These are phyloP conservation scores for Zoanthus solanderi DNA, from an alignment of 92 coral and sea anemone genomes.

Conservation along the genomic window DNA sequence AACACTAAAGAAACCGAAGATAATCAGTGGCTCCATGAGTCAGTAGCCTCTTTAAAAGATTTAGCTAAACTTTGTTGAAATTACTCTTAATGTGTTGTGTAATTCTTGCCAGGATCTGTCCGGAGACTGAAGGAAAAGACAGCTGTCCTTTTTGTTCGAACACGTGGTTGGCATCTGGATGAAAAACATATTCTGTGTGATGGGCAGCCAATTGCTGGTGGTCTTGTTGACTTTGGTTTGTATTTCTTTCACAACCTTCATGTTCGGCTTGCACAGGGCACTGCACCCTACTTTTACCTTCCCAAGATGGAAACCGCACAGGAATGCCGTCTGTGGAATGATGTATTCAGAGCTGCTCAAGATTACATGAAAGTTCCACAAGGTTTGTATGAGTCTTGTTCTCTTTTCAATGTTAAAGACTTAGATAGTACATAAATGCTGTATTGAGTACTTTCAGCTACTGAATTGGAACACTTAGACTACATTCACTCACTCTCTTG, in stretches of 20 bases:
- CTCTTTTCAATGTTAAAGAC: no score
- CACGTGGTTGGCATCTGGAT: conserved; percentile 97
- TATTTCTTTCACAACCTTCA: conserved; percentile 96
- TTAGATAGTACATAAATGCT: no score
- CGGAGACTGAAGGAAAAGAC: conserved; percentile 91
- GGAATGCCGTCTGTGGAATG: conserved; percentile 97
- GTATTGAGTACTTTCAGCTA: no score
- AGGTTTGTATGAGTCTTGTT: conserved; percentile 55
- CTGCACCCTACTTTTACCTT: conserved; percentile 95
- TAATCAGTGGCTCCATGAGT: no score
- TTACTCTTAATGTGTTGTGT: not conserved
- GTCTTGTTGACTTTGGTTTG: conserved; percentile 97
- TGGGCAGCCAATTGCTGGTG: conserved; percentile 92
- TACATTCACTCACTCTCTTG: no score
- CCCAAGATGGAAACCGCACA: conserved; percentile 97
- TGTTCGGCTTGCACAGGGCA: conserved; percentile 77
- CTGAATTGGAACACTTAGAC: no score
- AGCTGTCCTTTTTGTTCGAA: conserved; percentile 87
- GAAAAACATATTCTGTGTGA: conserved; percentile 96
- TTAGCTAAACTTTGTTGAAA: not conserved
- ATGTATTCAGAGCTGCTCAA: conserved; percentile 94
- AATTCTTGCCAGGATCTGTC: conserved; percentile 71
- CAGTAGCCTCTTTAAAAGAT: not conserved
- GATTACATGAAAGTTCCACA: conserved; percentile 94
- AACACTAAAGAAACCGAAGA: no score